phyloP scores from a whole-genome alignment of 2,797 vertebrate genomes.

The Ctenosaura bakeri region DNA sequence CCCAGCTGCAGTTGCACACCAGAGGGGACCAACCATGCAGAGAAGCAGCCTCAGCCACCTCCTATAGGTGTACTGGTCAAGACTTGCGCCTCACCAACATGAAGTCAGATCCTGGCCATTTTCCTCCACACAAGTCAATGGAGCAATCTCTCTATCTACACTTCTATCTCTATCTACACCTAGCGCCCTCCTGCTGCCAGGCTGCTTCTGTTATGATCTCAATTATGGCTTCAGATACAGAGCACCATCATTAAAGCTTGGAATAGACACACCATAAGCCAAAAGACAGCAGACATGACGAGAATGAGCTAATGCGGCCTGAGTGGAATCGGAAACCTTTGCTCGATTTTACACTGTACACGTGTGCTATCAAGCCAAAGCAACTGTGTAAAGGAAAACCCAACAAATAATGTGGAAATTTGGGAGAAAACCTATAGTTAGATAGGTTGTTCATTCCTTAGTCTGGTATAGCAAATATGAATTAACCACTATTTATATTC shows the following conservation, averaged over 20 bases:
- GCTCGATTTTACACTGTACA: background rate
- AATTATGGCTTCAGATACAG: background rate
- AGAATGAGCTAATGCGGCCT: background rate
- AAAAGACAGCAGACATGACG: background rate
- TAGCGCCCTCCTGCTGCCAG: no score
- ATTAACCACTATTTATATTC: background rate
- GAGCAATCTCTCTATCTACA: background rate
- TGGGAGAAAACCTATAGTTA: background rate
- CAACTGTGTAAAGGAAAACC: no score
- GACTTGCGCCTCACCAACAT: no score
- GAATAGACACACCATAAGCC: background rate
- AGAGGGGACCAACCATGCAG: no score
- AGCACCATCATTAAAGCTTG: background rate
- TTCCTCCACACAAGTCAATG: background rate
- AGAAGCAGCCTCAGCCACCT: no score
- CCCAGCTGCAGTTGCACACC: no score
- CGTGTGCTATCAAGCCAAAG: background rate
- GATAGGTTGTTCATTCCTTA: background rate
- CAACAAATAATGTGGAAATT: no score
- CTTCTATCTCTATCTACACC: no score
- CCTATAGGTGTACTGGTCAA: no score
- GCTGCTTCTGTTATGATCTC: background rate
- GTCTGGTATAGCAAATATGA: background rate
- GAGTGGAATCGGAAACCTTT: background rate
- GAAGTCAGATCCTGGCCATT: no score